A percentile compares a stretch with the other conserved stretches of the same genome.
These are phyloP conservation scores for Lumbricus terrestris DNA, from an alignment of 2,888 invertebrate genomes.

Conservation along the genomic window DNA sequence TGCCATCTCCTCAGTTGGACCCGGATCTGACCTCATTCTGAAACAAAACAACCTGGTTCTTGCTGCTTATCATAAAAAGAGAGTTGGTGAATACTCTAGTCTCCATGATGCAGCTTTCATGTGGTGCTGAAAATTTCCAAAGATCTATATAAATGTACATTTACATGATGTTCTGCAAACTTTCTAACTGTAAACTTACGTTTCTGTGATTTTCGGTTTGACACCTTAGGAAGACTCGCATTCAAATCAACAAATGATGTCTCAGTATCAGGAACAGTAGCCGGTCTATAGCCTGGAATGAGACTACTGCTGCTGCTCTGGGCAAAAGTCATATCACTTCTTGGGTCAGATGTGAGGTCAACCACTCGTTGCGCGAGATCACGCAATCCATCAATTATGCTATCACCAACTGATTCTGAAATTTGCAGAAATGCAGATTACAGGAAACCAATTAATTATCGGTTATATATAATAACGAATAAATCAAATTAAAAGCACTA, in stretches of 20 bases:
- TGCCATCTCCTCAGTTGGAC: too few relatives aligned
- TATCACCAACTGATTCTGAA: constrained; percentile 15
- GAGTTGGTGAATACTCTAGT: too few relatives aligned
- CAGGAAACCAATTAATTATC: not conserved
- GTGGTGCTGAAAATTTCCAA: too few relatives aligned
- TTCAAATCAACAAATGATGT: not conserved
- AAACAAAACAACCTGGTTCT: too few relatives aligned
- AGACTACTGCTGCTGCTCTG: not conserved
- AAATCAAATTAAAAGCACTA: too few relatives aligned
- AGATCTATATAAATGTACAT: too few relatives aligned
- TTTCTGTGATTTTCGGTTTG: not conserved
- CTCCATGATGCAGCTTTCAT: too few relatives aligned
- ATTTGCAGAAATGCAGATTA: not conserved
- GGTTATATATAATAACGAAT: too few relatives aligned
- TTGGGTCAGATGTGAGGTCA: constrained; percentile 11
- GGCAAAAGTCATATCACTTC: not conserved
- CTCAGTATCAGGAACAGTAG: not conserved
- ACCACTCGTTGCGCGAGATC: constrained; percentile 10
- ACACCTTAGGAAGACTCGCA: not conserved
- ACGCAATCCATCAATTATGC: constrained; percentile 10
- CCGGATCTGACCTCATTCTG: too few relatives aligned
- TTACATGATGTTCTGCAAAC: not conserved
- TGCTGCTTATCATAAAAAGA: too few relatives aligned
- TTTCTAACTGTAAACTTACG: not conserved
- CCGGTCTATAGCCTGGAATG: not conserved